Conservation (phyloP, 2,113 vertebrate genomes). For the Muntiacus muntjak region DNA sequence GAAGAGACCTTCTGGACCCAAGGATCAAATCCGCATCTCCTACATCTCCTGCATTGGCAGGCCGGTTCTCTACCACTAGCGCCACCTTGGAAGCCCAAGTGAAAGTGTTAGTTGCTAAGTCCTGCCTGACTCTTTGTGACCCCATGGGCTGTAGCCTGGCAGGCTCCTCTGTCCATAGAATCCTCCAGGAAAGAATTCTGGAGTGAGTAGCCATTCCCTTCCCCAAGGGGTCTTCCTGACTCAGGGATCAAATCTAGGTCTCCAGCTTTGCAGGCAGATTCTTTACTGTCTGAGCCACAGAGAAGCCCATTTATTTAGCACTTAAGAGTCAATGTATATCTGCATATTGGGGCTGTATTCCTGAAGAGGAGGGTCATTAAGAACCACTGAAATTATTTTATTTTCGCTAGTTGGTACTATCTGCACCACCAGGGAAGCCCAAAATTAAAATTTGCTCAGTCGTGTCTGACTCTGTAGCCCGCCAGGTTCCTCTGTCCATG, state of each 20-base stretch:
- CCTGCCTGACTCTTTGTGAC: not conserved
- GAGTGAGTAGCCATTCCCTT: not conserved
- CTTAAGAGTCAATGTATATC: no score
- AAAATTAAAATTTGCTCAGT: not conserved
- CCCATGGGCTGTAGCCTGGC: not conserved
- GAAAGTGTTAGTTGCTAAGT: not conserved
- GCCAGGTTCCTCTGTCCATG: not conserved
- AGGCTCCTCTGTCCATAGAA: not conserved
- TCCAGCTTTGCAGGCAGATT: not conserved
- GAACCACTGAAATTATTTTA: no score
- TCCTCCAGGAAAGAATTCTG: not conserved
- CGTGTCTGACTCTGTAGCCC: not conserved
- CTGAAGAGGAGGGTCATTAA: no score
- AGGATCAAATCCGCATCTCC: not conserved
- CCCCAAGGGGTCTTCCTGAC: not conserved
- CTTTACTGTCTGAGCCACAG: not conserved
- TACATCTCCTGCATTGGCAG: fast-evolving
- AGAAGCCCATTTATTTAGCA: not conserved
- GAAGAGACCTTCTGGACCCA: not conserved
- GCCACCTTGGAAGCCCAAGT: not conserved
- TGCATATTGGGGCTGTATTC: no score
- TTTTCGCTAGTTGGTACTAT: no score
- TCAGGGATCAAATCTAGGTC: not conserved
- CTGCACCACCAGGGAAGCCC: no score
- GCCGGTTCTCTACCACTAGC: fast-evolving